phyloP scores from a whole-genome alignment of 2,888 invertebrate species.

The Ligdia adustata region DNA sequence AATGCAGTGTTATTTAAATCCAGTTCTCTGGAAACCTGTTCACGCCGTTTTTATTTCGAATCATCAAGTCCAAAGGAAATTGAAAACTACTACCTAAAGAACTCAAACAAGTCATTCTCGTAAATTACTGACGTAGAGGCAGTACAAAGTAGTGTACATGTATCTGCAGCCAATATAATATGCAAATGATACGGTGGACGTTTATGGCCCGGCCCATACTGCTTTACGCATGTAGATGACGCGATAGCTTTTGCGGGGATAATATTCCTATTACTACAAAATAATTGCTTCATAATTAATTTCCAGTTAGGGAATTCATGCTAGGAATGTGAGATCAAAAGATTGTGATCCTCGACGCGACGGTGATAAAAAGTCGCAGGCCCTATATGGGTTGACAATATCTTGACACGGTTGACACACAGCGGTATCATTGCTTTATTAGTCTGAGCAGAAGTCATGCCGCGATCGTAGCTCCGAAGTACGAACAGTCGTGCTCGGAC shows the following conservation, averaged over 20 bases:
- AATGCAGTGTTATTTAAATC: slow-evolving; percentile 26
- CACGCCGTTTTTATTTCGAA: slow-evolving; percentile 27
- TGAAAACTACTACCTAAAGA: slow-evolving; percentile 33
- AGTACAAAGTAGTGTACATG: slow-evolving; percentile 20
- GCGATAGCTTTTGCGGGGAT: slow-evolving; percentile 26
- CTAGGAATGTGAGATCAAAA: background rate
- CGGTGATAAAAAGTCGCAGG: background rate
- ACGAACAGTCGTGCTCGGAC: slow-evolving; percentile 14
- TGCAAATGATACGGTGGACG: slow-evolving; percentile 27
- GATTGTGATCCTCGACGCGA: background rate
- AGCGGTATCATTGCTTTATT: slow-evolving; percentile 15
- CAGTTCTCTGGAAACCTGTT: slow-evolving; percentile 24
- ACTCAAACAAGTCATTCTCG: slow-evolving; percentile 31
- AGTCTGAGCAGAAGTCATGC: background rate
- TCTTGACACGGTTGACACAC: slow-evolving; percentile 1
- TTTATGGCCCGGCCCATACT: slow-evolving; percentile 29
- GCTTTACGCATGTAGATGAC: slow-evolving; percentile 31
- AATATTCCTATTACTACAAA: slow-evolving; percentile 30
- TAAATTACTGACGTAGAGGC: slow-evolving; percentile 22
- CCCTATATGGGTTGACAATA: background rate
- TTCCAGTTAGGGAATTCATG: slow-evolving; percentile 6
- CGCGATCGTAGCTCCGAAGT: background rate
- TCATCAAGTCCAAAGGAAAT: slow-evolving; percentile 32
- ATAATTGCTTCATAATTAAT: slow-evolving; percentile 19
- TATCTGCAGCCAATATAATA: slow-evolving; percentile 26